Evolutionary conservation across 2,113 vertebrate species (phyloP).

Genomic region (Phocoena sinus): DNA sequence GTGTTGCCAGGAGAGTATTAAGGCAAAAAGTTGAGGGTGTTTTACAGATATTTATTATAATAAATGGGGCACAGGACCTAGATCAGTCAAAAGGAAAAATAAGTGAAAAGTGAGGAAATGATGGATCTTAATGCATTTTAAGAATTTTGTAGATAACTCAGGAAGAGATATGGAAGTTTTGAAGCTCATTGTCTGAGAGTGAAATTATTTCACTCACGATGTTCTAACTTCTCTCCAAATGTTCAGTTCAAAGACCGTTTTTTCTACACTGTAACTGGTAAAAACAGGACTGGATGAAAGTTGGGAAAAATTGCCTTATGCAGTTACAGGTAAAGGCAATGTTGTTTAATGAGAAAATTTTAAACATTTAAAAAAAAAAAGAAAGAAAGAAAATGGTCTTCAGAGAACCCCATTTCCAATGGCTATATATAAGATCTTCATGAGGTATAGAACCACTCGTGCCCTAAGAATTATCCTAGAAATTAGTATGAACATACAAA

Average conservation of each 20-base stretch:
- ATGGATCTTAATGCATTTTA: not conserved
- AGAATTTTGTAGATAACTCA: not conserved
- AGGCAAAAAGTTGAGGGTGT: not conserved
- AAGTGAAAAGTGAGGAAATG: not conserved
- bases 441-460: not conserved
- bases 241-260: not conserved
- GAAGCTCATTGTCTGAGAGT: not conserved
- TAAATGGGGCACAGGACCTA: not conserved
- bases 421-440: not conserved
- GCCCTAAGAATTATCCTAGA: not conserved
- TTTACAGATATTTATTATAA: not conserved
- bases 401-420: not conserved
- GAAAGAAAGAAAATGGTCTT: not conserved
- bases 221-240: not conserved
- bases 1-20: not conserved
- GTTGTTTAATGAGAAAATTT: not conserved
- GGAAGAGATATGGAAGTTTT: not conserved
- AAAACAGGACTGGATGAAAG: not conserved
- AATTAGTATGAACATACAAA: not conserved
- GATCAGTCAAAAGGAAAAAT: not conserved
- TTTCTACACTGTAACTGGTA: accelerated
- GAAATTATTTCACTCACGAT: not conserved
- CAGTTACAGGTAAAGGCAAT: not conserved
- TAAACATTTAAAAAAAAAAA: not conserved
- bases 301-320: not conserved